Percentiles rank a stretch among this genome's conserved stretches.
These are phyloP conservation scores for Struthio camelus DNA, from an alignment of 2,113 vertebrate species.

Conservation along the genomic window DNA sequence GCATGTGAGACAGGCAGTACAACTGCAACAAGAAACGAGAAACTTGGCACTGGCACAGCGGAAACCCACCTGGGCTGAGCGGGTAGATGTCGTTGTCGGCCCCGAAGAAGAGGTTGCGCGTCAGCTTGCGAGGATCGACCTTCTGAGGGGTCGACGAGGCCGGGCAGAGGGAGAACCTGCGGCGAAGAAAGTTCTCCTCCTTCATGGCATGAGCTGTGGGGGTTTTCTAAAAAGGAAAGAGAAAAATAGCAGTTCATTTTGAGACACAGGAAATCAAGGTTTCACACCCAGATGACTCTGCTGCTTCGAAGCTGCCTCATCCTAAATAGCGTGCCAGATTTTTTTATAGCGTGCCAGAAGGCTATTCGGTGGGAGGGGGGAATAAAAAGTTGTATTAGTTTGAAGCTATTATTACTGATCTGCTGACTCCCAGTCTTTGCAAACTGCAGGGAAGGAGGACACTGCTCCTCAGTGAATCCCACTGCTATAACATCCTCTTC, in stretches of 20 bases:
- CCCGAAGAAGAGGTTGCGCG: constrained; percentile 86
- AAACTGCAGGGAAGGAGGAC: neutral
- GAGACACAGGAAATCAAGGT: neutral
- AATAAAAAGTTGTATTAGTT: neutral
- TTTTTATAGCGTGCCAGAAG: neutral
- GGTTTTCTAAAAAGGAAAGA: constrained; percentile 77
- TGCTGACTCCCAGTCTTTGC: neutral
- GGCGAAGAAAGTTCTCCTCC: constrained; percentile 91
- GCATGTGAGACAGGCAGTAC: neutral
- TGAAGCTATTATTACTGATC: neutral
- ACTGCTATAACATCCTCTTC: neutral
- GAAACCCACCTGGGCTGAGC: constrained; percentile 83
- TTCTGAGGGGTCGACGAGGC: constrained; percentile 87
- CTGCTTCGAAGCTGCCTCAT: constrained; percentile 1
- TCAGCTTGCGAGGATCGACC: constrained; percentile 84
- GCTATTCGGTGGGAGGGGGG: no score
- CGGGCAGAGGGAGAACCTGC: constrained; percentile 90
- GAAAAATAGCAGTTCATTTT: neutral
- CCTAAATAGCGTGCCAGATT: neutral
- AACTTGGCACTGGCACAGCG: neutral
- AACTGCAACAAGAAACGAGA: rapidly evolving
- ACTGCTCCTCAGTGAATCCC: neutral
- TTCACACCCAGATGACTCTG: neutral
- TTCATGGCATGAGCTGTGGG: constrained; percentile 88
- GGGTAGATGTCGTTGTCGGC: constrained; percentile 86